Evolutionary conservation across 2,888 invertebrate species (phyloP), one percentile per base, ranked within the genome.

Genomic region (Tetranychus truncatus): DNA sequence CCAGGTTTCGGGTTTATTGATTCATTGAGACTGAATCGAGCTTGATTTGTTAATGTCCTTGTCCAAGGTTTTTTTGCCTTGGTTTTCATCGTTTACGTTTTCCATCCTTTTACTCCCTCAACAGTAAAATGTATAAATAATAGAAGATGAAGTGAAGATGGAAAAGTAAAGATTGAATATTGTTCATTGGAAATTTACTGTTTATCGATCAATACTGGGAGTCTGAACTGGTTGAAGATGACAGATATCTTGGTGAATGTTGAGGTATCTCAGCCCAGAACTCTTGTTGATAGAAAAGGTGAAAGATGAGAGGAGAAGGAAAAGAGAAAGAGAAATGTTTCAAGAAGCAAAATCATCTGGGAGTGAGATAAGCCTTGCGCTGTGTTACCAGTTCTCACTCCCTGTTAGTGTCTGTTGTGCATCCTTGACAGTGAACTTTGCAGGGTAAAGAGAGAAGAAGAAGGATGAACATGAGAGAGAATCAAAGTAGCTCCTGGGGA

Each of bases 301-400:
- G 15, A 20, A 66, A 66, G 66, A 65, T 18, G 66, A 66, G 66
- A 66, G 69, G 20, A 69, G 34, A 5, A 69, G 69, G 34, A 34
- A 69, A 24, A 69, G 8, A 69, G 69, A 69, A 20, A 69, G 69
- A 69, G 20, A 24, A 69, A 69, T 69, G 21, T 24, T 69, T 11
- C 21, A 69, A 24, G 69, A 69, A 20, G 34, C 20, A 20, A 69
- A 24, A 20, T 11, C 11, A 24, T 11, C 69, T 69, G 20, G 69
- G 69, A 69, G 21, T 69, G 21, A 24, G 34, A 24, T 18, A 55
- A 55, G 55, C 55, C 9, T 55, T 55, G 55, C 55, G 81, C 80
- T 79, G 82, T 78, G 77, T 81, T 82, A 73, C 83, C 83, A 79
- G 83, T 85, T 9, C 83, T 84, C 79, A 77, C 80, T 77, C 66